Evolutionary conservation across 2,113 vertebrate species (phyloP), one percentile per base, ranked within the genome.

Genomic region (Recurvirostra avosetta): DNA sequence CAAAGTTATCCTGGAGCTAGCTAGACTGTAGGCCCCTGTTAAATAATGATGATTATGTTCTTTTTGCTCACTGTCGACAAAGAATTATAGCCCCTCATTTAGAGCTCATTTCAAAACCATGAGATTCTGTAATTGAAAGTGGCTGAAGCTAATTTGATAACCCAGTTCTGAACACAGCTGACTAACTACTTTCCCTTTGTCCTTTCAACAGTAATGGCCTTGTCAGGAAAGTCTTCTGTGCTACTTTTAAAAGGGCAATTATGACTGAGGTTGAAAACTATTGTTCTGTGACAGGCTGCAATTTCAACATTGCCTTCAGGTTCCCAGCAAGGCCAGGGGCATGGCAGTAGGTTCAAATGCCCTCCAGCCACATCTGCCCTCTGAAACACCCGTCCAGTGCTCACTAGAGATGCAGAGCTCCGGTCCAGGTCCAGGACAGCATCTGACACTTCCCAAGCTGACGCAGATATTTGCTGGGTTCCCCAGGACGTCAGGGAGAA

Each of bases 51-150:
- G 91, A 93, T 95, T 80, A 95, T 96, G 96, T 96, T 96, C 96
- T 95, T 97, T 96, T 97, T 94, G 94, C 93, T 96, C 95, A 86
- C 90, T 88, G 92, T 84, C 20, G 85, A 96, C 95, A 84, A 96
- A 95, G 96, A 97, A 96, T 97, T 96, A 97, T 97, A 91, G 95
- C 82, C 88, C 88, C 91, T 95, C 96, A 93, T 96, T 96, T 95
- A 95, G 92, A 97, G 77, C 96, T 97, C 96, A 96, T 97, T 97
- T 96, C 95, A 93, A 93, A 97, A 96, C 95, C 76, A 92, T 94
- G 92, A 96, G 94, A 96, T 95, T 96, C 96, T 95, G 95, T 97
- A 97, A 97, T 97, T 97, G 97, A 97, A 97, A 97, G 95, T 96
- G 96, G 91, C 92, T 96, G 95, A 90, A 96, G 93, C 91, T 97